A percentile compares a stretch with the other conserved stretches of the same genome.
Conservation (phyloP, 2,113 vertebrate genomes). For the Pteropus alecto region DNA sequence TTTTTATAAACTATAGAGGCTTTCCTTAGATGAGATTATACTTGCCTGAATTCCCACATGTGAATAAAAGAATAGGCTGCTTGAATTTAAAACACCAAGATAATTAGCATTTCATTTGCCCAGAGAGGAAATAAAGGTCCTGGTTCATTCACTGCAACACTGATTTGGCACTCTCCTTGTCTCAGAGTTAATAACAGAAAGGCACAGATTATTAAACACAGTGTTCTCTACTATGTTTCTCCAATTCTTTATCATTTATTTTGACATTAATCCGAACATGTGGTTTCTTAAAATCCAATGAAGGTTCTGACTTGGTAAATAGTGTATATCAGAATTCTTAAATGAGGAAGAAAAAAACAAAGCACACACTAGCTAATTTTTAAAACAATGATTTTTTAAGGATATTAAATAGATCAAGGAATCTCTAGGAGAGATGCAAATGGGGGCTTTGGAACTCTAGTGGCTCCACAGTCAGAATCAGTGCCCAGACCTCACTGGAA, state of each 20-base stretch:
- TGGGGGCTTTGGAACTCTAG: neutral
- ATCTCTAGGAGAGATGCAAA: neutral
- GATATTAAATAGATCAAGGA: neutral
- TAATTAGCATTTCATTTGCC: conserved; percentile 72
- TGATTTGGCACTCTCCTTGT: conserved; percentile 53
- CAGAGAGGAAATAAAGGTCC: conserved; percentile 70
- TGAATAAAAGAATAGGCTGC: conserved; percentile 57
- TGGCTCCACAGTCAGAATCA: neutral
- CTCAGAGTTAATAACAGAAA: conserved; percentile 63
- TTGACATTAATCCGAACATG: conserved; percentile 22
- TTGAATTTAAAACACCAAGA: conserved; percentile 61
- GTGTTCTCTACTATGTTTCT: conserved; percentile 30
- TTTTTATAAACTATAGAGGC: neutral
- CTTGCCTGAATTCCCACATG: conserved; percentile 47
- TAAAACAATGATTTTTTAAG: neutral
- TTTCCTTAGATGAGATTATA: conserved; percentile 42
- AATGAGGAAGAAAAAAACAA: neutral
- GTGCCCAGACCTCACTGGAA: neutral
- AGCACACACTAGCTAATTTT: neutral
- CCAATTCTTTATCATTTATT: conserved; percentile 17
- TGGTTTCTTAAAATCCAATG: neutral
- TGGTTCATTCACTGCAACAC: conserved; percentile 70
- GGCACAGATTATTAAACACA: conserved; percentile 69
- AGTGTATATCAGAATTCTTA: neutral
- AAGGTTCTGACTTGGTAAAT: neutral